Base-by-base conservation (phyloP, 2,113 vertebrate species). In the Nesogale talazaci region DNA sequence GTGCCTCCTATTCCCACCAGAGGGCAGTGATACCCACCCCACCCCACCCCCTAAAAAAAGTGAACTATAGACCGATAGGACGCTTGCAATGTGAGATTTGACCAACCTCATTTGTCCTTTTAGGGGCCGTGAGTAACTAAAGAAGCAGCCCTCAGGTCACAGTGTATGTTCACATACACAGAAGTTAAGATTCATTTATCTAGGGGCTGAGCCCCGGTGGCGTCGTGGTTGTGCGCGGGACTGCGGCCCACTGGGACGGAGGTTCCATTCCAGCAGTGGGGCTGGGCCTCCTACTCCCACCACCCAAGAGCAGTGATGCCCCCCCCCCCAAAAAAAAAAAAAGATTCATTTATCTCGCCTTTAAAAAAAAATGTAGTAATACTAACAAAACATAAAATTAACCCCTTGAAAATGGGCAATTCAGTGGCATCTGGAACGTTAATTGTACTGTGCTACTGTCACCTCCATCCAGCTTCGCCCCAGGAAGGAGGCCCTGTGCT, bases 1-100 rank as follows among this genome's bases (percentile, higher is more conserved):
- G n/a, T n/a, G n/a, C n/a, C n/a, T n/a, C n/a, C n/a, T n/a, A n/a
- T n/a, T n/a, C n/a, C n/a, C n/a, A n/a, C n/a, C n/a, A n/a, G n/a
- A n/a, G n/a, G n/a, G n/a, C n/a, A n/a, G n/a, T n/a, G n/a, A n/a
- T n/a, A n/a, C n/a, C n/a, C n/a, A n/a, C n/a, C n/a, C n/a, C n/a
- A n/a, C n/a, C n/a, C n/a, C n/a, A n/a, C 89, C 86, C 79, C 69
- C 46, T 34, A 80, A 88, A 19, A 57, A 40, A 42, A n/a, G 61
- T 63, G 69, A 79, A 19, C 25, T 40, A 42, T 16, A 42, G 38
- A 86, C 80, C 88, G 75, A 25, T n/a, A 69, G 31, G 10, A 6
- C 31, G 29, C n/a, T 86, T 86, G 76, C 40, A 77, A 14, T 42
- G 17, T 89, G n/a, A 91, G 61, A 40, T 82, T 90, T 52, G 36